A percentile compares a stretch with the other conserved stretches of the same genome.
phyloP scores from a whole-genome alignment of 2,797 vertebrate species.

The Schizopygopsis pylzovi region DNA sequence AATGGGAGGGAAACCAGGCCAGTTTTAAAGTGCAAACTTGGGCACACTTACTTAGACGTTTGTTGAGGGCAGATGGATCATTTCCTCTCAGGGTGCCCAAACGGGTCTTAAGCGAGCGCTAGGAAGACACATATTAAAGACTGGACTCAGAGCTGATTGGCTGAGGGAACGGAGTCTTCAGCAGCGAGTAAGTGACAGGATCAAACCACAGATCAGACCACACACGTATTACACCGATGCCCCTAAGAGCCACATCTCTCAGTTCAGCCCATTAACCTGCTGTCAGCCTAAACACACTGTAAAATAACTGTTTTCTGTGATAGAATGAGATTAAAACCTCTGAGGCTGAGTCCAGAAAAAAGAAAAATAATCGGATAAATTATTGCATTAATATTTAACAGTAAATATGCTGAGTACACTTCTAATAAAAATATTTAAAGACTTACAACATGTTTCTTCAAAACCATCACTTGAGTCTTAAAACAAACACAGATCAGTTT shows the following conservation, averaged over 20 bases:
- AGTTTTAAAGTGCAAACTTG: constrained; percentile 57
- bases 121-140: constrained; percentile 20
- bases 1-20: constrained; percentile 53
- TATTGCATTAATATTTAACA: not conserved
- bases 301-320: constrained; percentile 1
- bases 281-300: constrained; percentile 42
- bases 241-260: constrained; percentile 30
- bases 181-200: constrained; percentile 25
- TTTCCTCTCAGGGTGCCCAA: constrained; percentile 11
- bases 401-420: too few relatives aligned
- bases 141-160: constrained; percentile 18
- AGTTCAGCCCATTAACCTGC: constrained; percentile 43
- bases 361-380: not conserved
- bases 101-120: constrained; percentile 4
- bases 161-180: constrained; percentile 8
- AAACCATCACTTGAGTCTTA: not conserved
- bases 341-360: not conserved
- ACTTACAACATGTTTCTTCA: not conserved
- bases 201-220: constrained; percentile 38
- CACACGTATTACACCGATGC: constrained; percentile 32
- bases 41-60: constrained; percentile 17
- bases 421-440: not conserved
- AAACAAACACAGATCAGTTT: not conserved
- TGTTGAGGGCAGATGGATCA: constrained; percentile 35
- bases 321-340: not conserved